Percentiles rank a stretch among this genome's conserved stretches.
Conservation (phyloP, 2,113 vertebrate genomes). For the Pseudorectes ferrugineus region DNA sequence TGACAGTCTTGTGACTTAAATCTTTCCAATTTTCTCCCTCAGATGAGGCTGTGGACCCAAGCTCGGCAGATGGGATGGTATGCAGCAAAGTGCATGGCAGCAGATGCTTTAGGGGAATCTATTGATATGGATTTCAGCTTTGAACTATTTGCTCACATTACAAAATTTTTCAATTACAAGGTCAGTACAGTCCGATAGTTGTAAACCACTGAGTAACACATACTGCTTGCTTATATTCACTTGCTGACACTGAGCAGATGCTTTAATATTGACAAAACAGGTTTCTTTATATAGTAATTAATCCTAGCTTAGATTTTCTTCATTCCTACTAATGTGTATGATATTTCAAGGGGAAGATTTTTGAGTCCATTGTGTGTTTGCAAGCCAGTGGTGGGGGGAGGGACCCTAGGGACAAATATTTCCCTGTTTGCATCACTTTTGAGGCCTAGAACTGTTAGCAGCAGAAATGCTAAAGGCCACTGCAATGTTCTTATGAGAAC, state of each 20-base stretch:
- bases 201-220: neutral
- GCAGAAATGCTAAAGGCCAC: neutral
- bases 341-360: neutral
- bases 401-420: neutral
- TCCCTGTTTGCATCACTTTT: neutral
- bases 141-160: slow-evolving; percentile 94
- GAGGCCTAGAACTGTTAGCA: neutral
- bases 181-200: slow-evolving; percentile 42
- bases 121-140: slow-evolving; percentile 95
- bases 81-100: slow-evolving; percentile 87
- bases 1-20: accelerated
- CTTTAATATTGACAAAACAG: neutral
- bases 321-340: neutral
- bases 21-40: neutral
- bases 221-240: neutral
- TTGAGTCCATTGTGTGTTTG: neutral
- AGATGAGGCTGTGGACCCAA: slow-evolving; percentile 99
- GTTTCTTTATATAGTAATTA: neutral
- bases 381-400: neutral
- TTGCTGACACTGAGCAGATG: neutral
- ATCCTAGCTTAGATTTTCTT: neutral
- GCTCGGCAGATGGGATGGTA: slow-evolving; percentile 97
- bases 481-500: neutral
- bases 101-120: slow-evolving; percentile 70
- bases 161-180: slow-evolving; percentile 98